phyloP scores from a whole-genome alignment of 53 echinoderm and acorn worm species.

The Patiria pectinifera region DNA sequence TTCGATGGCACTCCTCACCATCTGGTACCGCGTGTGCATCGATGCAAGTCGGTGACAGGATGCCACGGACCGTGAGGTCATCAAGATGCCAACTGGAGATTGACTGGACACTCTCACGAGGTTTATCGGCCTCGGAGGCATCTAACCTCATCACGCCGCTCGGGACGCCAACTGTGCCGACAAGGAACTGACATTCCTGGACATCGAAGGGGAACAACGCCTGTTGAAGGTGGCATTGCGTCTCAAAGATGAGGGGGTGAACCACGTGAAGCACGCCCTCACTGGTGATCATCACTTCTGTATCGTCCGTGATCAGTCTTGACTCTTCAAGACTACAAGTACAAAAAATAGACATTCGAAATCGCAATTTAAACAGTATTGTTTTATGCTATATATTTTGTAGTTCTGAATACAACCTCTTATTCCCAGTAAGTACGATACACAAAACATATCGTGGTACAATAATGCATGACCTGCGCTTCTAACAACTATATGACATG shows the following conservation, averaged over 20 bases:
- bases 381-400: too few species aligned
- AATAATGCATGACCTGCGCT: too few species aligned
- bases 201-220: slow-evolving; percentile 25
- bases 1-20: not conserved
- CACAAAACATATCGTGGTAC: too few species aligned
- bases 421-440: too few species aligned
- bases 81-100: not conserved
- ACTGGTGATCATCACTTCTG: slow-evolving; percentile 14
- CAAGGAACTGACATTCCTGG: not conserved
- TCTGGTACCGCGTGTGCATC: not conserved
- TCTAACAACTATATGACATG: too few species aligned
- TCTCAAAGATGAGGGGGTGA: not conserved
- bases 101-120: not conserved
- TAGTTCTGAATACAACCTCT: too few species aligned
- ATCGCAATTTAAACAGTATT: too few species aligned
- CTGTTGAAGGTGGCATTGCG: slow-evolving; percentile 9
- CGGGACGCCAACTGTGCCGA: slow-evolving; percentile 19
- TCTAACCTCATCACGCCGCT: not conserved
- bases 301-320: slow-evolving; percentile 15
- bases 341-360: not conserved
- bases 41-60: not conserved
- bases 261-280: slow-evolving; percentile 9
- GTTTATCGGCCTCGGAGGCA: not conserved
- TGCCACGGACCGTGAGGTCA: not conserved
- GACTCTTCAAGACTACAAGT: slow-evolving; percentile 12